phyloP scores from a whole-genome alignment of 2,113 vertebrate species.

The Axis porcinus region DNA sequence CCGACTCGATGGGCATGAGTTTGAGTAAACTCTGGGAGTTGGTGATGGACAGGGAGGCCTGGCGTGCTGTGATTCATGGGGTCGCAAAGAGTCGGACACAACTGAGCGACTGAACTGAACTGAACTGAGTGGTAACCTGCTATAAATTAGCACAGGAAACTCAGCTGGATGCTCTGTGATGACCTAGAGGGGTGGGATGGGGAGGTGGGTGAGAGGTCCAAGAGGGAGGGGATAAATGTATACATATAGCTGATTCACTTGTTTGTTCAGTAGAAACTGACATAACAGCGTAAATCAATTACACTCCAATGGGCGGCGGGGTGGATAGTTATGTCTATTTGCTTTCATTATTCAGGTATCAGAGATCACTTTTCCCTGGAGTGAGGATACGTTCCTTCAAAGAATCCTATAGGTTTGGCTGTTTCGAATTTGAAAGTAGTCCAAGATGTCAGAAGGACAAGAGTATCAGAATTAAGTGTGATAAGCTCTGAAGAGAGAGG shows the following conservation, averaged over 20 bases:
- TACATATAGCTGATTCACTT: not conserved
- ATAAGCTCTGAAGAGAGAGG: not conserved
- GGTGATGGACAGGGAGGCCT: too few relatives aligned
- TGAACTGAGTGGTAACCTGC: too few relatives aligned
- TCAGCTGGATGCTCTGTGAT: not conserved
- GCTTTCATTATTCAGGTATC: not conserved
- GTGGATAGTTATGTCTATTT: not conserved
- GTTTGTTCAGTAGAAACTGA: not conserved
- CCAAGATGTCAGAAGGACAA: not conserved
- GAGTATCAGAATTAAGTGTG: not conserved
- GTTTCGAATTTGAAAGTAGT: constrained; percentile 12
- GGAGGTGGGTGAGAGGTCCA: not conserved
- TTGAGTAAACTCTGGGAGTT: too few relatives aligned
- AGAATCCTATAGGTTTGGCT: constrained; percentile 17
- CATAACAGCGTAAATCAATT: not conserved
- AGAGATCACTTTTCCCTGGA: not conserved
- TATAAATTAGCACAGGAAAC: not conserved
- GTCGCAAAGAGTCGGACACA: too few relatives aligned
- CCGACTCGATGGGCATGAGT: too few relatives aligned
- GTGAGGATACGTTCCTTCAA: not conserved
- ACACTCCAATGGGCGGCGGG: not conserved
- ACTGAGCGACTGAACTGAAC: too few relatives aligned
- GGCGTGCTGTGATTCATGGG: too few relatives aligned
- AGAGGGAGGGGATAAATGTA: not conserved
- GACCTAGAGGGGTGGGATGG: not conserved